Percentiles rank a stretch among this genome's conserved stretches.
phyloP scores from a whole-genome alignment of 1,140 invertebrate species.

The Cotesia typhae region DNA sequence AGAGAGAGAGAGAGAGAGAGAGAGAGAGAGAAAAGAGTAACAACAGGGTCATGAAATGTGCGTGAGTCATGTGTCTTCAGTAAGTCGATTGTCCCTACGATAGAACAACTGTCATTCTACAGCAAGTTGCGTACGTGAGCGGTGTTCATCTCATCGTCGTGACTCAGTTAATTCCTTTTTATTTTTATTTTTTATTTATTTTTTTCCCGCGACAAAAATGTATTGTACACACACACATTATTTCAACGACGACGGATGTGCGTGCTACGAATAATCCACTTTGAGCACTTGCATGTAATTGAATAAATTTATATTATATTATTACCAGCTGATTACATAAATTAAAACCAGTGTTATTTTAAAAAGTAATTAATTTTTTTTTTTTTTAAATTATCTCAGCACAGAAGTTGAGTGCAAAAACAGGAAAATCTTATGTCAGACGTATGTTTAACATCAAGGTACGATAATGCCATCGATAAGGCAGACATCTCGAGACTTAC shows the following conservation, averaged over 20 bases:
- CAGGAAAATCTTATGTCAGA: not conserved
- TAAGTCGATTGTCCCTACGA: conserved; percentile 34
- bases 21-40: conserved; percentile 3
- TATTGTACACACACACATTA: conserved; percentile 8
- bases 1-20: not conserved
- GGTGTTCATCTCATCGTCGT: conserved; percentile 15
- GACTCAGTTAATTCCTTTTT: no score
- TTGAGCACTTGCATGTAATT: conserved; percentile 29
- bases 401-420: not conserved
- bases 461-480: conserved; percentile 54
- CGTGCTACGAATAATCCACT: conserved; percentile 28
- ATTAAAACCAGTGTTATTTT: not conserved
- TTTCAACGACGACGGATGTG: conserved; percentile 28
- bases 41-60: conserved; percentile 12
- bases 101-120: conserved; percentile 35
- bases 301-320: conserved; percentile 16
- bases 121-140: conserved; percentile 25
- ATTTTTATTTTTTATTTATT: not conserved
- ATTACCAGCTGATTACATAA: conserved; percentile 23
- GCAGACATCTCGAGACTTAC: conserved; percentile 49
- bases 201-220: not conserved
- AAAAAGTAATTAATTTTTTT: no score
- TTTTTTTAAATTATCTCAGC: not conserved
- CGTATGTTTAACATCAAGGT: not conserved
- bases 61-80: conserved; percentile 34